Evolutionary conservation across 1,140 invertebrate genomes (phyloP).

Genomic region (Leptopilina clavipes): DNA sequence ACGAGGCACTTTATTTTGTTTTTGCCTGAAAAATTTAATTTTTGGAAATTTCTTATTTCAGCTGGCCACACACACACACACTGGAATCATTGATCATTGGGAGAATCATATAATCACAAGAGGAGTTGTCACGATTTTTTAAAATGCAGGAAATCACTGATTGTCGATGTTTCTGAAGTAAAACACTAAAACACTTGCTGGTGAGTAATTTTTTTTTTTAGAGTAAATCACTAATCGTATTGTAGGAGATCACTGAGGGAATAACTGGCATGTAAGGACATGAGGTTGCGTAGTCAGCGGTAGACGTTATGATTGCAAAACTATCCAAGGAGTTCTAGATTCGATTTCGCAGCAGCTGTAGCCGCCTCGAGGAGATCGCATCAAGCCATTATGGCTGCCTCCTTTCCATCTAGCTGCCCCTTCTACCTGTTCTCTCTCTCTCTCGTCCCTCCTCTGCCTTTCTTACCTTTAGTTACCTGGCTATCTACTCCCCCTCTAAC

Average conservation of each 20-base stretch:
- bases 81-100: background rate
- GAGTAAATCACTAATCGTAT: background rate
- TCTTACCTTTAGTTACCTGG: slow-evolving; percentile 36
- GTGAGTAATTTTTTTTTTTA: too few relatives aligned
- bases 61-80: background rate
- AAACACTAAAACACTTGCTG: too few relatives aligned
- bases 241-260: background rate
- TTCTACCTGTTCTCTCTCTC: slow-evolving; percentile 38
- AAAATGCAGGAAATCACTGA: background rate
- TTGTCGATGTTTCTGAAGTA: too few relatives aligned
- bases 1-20: background rate
- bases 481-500: slow-evolving; percentile 36
- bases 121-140: background rate
- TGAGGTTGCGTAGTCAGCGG: slow-evolving; percentile 11
- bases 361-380: slow-evolving; percentile 63
- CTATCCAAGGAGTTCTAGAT: slow-evolving; percentile 48
- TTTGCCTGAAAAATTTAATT: background rate
- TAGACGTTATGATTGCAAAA: slow-evolving; percentile 52
- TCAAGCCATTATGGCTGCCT: slow-evolving; percentile 71
- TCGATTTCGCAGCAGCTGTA: slow-evolving; percentile 69
- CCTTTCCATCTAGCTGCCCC: slow-evolving; percentile 54
- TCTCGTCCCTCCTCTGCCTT: slow-evolving; percentile 48
- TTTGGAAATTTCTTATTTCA: background rate
- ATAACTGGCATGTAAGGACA: background rate
- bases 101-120: slow-evolving; percentile 4